Percentiles rank a stretch among this genome's conserved stretches.
Evolutionary conservation across 2,888 invertebrate species (phyloP).

Genomic region (Chelonus formosanus): DNA sequence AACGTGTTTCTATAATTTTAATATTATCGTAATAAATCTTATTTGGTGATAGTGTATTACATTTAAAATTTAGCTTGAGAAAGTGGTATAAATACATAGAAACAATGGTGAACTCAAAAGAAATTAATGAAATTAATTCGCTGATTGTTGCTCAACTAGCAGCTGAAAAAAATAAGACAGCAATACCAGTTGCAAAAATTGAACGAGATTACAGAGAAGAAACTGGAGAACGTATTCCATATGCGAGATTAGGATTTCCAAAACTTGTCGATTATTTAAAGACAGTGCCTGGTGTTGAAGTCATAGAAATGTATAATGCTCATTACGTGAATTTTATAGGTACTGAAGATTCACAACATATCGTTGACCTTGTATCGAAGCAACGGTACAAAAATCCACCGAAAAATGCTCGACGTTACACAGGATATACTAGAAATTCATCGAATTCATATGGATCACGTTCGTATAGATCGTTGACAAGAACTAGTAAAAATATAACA

Average conservation of each 20-base stretch:
- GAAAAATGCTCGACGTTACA: too few species aligned
- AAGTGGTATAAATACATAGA: too few species aligned
- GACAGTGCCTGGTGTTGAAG: constrained; percentile 41
- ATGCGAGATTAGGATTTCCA: constrained; percentile 40
- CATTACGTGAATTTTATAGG: constrained; percentile 41
- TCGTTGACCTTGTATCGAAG: constrained; percentile 46
- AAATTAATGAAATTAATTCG: neutral
- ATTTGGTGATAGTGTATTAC: too few species aligned
- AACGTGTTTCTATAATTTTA: too few species aligned
- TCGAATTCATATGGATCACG: too few species aligned
- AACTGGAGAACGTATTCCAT: constrained; percentile 49
- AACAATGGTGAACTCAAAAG: neutral
- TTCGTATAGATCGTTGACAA: too few species aligned
- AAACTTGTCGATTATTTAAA: constrained; percentile 44
- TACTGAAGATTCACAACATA: constrained; percentile 46
- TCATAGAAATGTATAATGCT: neutral
- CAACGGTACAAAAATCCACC: constrained; percentile 40
- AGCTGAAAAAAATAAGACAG: constrained; percentile 31
- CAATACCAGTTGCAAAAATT: constrained; percentile 34
- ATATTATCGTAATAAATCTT: too few species aligned
- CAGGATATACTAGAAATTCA: too few species aligned
- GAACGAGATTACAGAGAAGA: constrained; percentile 43
- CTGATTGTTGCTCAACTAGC: constrained; percentile 45
- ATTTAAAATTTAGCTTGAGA: too few species aligned
- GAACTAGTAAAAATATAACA: too few species aligned